Evolutionary conservation across 2,888 invertebrate species (phyloP), one percentile per base, ranked within the genome.

Genomic region (Resseliella maxima): DNA sequence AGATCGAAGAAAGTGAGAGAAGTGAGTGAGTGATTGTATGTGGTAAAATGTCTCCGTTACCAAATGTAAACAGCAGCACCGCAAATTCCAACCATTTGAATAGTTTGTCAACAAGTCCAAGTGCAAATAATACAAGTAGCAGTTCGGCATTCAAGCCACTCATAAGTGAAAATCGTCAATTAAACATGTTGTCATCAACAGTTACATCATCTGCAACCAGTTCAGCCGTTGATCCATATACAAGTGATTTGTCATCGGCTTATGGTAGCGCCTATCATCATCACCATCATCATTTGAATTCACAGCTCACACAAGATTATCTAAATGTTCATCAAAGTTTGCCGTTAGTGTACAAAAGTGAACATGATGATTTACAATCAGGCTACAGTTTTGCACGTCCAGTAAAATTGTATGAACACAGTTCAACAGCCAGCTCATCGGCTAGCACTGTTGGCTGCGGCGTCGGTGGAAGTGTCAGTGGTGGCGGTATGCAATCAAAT

Each of bases 81-180:
- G 59, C 24, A 35, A 86, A 86, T 38, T 54, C 36, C n/a, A 86
- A 38, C 54, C 36, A 38, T 59, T 46, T 35, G 46, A 50, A 31
- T 50, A 85, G 50, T 50, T 83, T 83, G 83, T 83, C 83, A 83
- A 38, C 83, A 12, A 50, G n/a, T 85, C 38, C 83, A 83, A 38
- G 83, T 83, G 83, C 38, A 83, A 86, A 59, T 38, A 54, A 86
- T 38, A 24, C 24, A 24, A 59, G 36, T 24, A 59, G 50, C 35
- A 83, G 83, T 85, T 87, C 87, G 41, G 87, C 87, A 59, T 87
- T 87, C 38, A 87, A 87, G 85, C 87, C 87, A 31, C 59, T 87
- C 15, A 86, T 87, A 36, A 38, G 45, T 50, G 87, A 87, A 24
- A 86, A 83, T 86, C 45, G 87, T 50, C 86, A 86, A 85, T 46